phyloP scores from a whole-genome alignment of 2,888 invertebrate species.

The Tinea pellionella region DNA sequence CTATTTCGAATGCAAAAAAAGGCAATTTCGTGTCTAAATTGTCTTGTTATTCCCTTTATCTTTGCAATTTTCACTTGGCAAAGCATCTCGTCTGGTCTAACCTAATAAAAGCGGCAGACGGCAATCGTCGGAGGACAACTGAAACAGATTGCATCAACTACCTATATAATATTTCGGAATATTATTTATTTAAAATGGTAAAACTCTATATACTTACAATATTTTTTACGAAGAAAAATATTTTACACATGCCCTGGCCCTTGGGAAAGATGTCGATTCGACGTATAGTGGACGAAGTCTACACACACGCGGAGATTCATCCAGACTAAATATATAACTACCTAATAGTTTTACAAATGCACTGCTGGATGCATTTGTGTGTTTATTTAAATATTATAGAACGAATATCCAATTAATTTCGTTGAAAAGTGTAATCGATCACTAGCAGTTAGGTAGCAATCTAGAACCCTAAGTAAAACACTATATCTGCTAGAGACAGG shows the following conservation, averaged over 20 bases:
- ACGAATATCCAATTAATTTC: background rate
- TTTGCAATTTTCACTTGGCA: background rate
- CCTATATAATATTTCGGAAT: no score
- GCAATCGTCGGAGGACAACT: background rate
- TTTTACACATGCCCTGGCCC: no score
- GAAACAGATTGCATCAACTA: background rate
- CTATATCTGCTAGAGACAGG: background rate
- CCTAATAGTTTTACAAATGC: no score
- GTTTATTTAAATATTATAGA: no score
- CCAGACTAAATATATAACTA: no score
- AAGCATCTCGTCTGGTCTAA: background rate
- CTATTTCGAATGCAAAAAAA: background rate
- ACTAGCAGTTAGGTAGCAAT: background rate
- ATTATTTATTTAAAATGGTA: background rate
- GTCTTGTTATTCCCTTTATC: background rate
- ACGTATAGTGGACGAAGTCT: no score
- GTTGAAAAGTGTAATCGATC: background rate
- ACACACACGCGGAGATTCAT: no score
- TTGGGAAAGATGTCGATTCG: no score
- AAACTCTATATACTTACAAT: no score
- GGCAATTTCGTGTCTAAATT: background rate
- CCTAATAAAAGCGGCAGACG: background rate
- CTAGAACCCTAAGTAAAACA: background rate
- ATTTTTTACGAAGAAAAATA: no score
- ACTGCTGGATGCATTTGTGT: no score